Evolutionary conservation across 2,797 vertebrate species (phyloP).

Genomic region (Gallinago nigripennis): DNA sequence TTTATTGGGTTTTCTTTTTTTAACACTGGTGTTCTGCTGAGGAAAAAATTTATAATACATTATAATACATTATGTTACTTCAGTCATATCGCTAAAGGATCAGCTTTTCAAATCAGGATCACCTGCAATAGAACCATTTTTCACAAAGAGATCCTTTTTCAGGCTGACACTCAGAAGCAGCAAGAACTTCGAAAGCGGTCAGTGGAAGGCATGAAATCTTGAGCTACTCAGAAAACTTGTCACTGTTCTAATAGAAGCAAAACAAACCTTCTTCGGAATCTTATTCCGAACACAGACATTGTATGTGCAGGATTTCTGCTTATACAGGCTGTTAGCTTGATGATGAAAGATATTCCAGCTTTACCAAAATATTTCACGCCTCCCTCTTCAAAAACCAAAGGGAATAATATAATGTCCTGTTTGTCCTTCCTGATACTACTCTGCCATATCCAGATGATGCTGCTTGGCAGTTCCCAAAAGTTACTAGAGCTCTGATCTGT

Average conservation of each 20-base stretch:
- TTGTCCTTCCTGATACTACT: background rate
- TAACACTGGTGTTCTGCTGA: rapidly evolving
- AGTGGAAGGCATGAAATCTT: background rate
- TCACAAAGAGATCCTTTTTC: background rate
- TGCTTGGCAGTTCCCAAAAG: background rate
- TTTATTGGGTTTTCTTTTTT: background rate
- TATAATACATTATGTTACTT: background rate
- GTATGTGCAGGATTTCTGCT: background rate
- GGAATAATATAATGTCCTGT: background rate
- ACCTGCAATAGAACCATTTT: background rate
- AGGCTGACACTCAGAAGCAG: background rate
- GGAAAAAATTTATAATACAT: background rate
- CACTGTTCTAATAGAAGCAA: background rate
- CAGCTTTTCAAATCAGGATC: background rate
- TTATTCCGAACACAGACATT: background rate
- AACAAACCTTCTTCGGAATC: background rate
- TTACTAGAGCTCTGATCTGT: background rate
- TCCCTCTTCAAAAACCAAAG: background rate
- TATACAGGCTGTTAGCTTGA: background rate
- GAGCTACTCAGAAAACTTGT: background rate
- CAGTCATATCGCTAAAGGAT: background rate
- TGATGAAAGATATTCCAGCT: background rate
- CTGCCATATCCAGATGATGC: background rate
- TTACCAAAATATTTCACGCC: background rate
- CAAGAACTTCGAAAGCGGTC: background rate